Evolutionary conservation across 2,888 invertebrate species (phyloP), one percentile per base, ranked within the genome.

Genomic region (Thysanoteuthis rhombus): DNA sequence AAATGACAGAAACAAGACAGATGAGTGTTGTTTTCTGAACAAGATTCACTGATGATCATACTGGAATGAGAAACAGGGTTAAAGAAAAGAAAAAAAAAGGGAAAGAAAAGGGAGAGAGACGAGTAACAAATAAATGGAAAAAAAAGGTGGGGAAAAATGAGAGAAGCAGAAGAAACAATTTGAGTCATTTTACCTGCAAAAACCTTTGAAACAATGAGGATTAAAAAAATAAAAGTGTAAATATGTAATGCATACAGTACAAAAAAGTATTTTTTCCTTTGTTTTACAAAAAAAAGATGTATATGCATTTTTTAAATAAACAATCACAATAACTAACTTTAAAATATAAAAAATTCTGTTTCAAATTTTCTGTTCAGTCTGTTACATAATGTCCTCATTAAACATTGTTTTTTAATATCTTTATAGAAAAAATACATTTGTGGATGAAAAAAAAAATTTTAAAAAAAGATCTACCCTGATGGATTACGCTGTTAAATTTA

Each of bases 181-280:
- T 75, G 75, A n/a, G 75, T 75, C n/a, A 75, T 75, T 75, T 75
- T 75, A 75, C n/a, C 75, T 75, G n/a, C n/a, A 75, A 75, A 75
- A 75, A n/a, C n/a, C 16, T n/a, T 75, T n/a, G n/a, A 75, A n/a
- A 75, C 32, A 75, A 75, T n/a, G 10, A n/a, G 16, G 10, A 75
- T 19, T n/a, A n/a, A n/a, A 75, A n/a, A 75, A n/a, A 22, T 22
- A 28, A 75, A n/a, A n/a, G 16, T n/a, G n/a, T 75, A 32, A 75
- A 75, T n/a, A n/a, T 75, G 32, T 16, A n/a, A 75, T 75, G 75
- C n/a, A 75, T n/a, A 75, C 1, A 75, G 8, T 16, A 8, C 5
- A 75, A n/a, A 75, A 75, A 12, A 75, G 10, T n/a, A 2, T 75
- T 8, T 75, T 16, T 52, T 5, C 52, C 25, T 25, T 52, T 52